Evolutionary conservation across 2,888 invertebrate species (phyloP), one percentile per base, ranked within the genome.

Genomic region (Megalurothrips usitatus): DNA sequence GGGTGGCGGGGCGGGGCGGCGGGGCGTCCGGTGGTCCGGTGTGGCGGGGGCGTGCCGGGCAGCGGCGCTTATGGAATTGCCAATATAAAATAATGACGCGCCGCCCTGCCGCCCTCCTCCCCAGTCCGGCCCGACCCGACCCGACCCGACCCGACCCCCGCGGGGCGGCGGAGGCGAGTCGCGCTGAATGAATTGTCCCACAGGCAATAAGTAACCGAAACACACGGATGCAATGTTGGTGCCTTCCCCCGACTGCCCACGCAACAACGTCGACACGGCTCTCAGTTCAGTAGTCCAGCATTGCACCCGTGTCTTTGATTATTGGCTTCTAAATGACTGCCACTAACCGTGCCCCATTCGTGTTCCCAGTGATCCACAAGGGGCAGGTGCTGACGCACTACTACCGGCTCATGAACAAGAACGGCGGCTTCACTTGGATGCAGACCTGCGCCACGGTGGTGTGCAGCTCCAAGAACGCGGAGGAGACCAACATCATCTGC

Each of bases 361-460:
- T 83, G 82, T 84, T 90, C 92, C 26, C 90, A 98, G 98, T 98
- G 88, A 94, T 98, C 86, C 93, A 95, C 88, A 98, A 98, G 88
- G 98, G 98, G 23, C 98, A 98, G 89, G 97, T 98, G 82, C 90
- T 98, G 87, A 97, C 97, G 23, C 96, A 96, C 88, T 98, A 98
- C 89, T 97, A 96, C 88, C 92, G 98, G 85, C 89, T 98, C 86
- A 96, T 98, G 94, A 98, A 97, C 89, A 97, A 97, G 87, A 94
- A 92, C 84, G 98, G 98, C 10, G 98, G 98, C 58, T 98, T 94
- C 89, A 96, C 97, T 81, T 98, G 98, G 98, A 89, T 98, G 85
- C 98, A 98, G 88, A 97, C 96, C 0, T 98, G 98, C 87, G 98
- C 98, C 82, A 98, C 98, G 0, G 96, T 98, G 78, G 95, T 98